A percentile compares a stretch with the other conserved stretches of the same genome.
phyloP scores from a whole-genome alignment of 2,797 vertebrate genomes.

The Siniperca obscura region DNA sequence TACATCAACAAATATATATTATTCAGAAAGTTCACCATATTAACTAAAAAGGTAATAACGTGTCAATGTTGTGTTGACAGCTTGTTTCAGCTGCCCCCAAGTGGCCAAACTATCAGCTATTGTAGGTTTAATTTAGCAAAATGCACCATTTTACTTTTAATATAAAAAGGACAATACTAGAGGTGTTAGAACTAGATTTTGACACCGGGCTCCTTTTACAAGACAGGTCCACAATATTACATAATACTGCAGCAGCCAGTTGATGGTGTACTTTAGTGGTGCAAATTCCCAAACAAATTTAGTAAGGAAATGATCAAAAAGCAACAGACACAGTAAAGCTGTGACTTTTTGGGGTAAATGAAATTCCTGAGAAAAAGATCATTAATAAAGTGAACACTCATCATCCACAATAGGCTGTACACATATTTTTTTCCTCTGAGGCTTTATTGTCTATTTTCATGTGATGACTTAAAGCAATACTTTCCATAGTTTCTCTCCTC shows the following conservation, averaged over 20 bases:
- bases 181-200: not conserved
- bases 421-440: constrained; percentile 59
- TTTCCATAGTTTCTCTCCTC: constrained; percentile 59
- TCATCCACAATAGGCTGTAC: constrained; percentile 16
- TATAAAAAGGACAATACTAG: not conserved
- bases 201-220: not conserved
- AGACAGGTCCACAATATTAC: not conserved
- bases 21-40: no score
- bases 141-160: not conserved
- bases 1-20: no score
- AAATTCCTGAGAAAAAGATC: not conserved
- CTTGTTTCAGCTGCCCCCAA: no score
- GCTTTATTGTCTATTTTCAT: constrained; percentile 81
- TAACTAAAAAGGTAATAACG: no score
- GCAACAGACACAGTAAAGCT: not conserved
- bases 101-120: not conserved
- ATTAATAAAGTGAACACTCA: not conserved
- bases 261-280: not conserved
- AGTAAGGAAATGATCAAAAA: not conserved
- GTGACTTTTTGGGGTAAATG: not conserved
- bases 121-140: not conserved
- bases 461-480: constrained; percentile 69
- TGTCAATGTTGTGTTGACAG: no score
- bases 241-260: not conserved
- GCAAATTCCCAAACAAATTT: not conserved